These are phyloP conservation scores for Odontomyia ornata DNA, from an alignment of 2,888 invertebrate species.

Conservation along the genomic window DNA sequence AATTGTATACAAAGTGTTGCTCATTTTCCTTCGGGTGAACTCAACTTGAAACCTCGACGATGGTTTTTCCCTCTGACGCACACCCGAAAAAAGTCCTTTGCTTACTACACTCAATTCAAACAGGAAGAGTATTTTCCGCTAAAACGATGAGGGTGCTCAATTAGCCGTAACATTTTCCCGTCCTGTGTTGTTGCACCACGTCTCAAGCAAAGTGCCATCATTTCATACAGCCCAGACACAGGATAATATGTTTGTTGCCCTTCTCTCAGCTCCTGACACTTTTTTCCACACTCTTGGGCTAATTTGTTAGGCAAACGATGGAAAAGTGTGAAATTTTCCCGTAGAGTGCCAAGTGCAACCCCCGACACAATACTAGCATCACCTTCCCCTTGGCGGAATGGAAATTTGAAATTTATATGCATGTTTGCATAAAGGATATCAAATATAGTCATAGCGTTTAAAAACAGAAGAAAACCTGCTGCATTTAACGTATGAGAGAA, in stretches of 20 bases:
- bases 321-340: conserved; percentile 49
- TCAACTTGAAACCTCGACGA: conserved; percentile 19
- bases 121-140: conserved; percentile 26
- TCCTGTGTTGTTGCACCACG: neutral
- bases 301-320: conserved; percentile 46
- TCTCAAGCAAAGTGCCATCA: neutral
- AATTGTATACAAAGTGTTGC: conserved; percentile 50
- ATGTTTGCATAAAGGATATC: conserved; percentile 40
- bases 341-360: conserved; percentile 19
- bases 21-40: conserved; percentile 39
- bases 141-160: conserved; percentile 62
- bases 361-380: neutral
- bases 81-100: neutral
- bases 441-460: neutral
- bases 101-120: neutral
- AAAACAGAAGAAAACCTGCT: conserved; percentile 36
- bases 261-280: conserved; percentile 24
- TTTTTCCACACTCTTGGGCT: conserved; percentile 24
- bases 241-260: conserved; percentile 26
- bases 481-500: neutral
- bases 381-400: conserved; percentile 9
- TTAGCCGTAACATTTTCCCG: conserved; percentile 59
- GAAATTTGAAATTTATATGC: conserved; percentile 33
- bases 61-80: conserved; percentile 16
- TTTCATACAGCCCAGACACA: neutral